A percentile compares a stretch with the other conserved stretches of the same genome.
phyloP scores from a whole-genome alignment of 1,140 invertebrate genomes.

The Bombus superbus region DNA sequence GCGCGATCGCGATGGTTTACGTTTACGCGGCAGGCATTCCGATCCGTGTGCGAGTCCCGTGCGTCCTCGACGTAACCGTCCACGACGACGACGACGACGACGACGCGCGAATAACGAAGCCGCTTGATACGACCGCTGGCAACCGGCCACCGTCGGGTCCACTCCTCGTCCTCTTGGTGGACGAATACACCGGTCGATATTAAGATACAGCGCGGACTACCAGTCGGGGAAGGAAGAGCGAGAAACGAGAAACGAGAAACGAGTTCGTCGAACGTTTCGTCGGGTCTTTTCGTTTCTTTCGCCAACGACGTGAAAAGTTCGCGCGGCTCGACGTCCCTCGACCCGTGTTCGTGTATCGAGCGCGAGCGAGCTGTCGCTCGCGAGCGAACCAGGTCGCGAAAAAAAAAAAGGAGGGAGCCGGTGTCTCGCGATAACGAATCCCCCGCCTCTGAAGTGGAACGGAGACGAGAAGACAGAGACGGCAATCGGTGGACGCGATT shows the following conservation, averaged over 20 bases:
- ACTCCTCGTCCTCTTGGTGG: not conserved
- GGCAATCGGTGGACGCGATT: not conserved
- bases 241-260: not conserved
- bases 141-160: conserved; percentile 50
- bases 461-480: not conserved
- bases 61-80: not conserved
- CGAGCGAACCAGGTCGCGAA: conserved; percentile 1
- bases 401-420: not conserved
- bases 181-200: not conserved
- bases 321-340: not conserved
- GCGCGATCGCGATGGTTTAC: not conserved
- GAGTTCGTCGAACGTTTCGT: not conserved
- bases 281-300: not conserved
- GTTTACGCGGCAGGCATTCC: not conserved
- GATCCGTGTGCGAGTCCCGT: not conserved
- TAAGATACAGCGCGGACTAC: not conserved
- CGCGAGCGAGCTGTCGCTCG: conserved; percentile 5
- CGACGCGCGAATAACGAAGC: not conserved
- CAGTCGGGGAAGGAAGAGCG: not conserved
- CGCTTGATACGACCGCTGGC: conserved; percentile 63
- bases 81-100: conserved; percentile 19
- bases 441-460: not conserved
- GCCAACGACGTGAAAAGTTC: not conserved
- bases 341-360: not conserved
- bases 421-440: no score